Percentiles rank a stretch among this genome's conserved stretches.
phyloP scores from a whole-genome alignment of 2,888 invertebrate species.

The Ariolimax columbianus region DNA sequence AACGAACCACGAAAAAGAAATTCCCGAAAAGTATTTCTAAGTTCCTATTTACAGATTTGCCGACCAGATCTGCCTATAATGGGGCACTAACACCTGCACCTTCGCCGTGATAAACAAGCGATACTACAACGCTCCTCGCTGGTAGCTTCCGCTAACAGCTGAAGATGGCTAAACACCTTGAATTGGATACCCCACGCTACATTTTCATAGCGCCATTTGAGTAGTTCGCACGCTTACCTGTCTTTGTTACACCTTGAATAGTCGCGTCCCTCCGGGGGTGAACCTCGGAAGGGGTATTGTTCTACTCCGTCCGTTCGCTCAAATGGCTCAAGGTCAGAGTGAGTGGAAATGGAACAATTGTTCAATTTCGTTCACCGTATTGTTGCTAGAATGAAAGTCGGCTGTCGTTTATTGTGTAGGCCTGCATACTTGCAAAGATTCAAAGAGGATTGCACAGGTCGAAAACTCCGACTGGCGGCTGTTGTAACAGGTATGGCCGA shows the following conservation, averaged over 20 bases:
- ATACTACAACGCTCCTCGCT: too few species aligned
- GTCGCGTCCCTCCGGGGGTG: conserved; percentile 4
- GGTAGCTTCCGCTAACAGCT: neutral
- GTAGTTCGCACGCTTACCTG: neutral
- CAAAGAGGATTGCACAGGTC: neutral
- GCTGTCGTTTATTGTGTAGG: neutral
- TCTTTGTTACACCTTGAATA: neutral
- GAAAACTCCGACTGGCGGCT: neutral
- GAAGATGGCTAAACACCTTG: conserved; percentile 29
- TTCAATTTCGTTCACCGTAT: neutral
- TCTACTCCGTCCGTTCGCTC: neutral
- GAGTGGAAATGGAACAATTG: too few species aligned
- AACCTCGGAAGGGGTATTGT: neutral
- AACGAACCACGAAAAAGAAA: too few species aligned
- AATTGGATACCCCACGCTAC: conserved; percentile 28
- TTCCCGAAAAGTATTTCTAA: too few species aligned
- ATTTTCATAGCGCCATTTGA: conserved; percentile 16
- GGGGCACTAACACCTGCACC: too few species aligned
- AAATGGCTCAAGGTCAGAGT: neutral
- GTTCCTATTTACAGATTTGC: too few species aligned
- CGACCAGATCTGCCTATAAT: too few species aligned
- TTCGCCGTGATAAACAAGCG: too few species aligned
- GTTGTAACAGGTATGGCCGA: neutral
- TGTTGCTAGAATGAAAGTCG: neutral
- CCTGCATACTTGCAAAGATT: neutral